Conservation (phyloP, 2,797 vertebrate genomes). For the Limosa lapponica region DNA sequence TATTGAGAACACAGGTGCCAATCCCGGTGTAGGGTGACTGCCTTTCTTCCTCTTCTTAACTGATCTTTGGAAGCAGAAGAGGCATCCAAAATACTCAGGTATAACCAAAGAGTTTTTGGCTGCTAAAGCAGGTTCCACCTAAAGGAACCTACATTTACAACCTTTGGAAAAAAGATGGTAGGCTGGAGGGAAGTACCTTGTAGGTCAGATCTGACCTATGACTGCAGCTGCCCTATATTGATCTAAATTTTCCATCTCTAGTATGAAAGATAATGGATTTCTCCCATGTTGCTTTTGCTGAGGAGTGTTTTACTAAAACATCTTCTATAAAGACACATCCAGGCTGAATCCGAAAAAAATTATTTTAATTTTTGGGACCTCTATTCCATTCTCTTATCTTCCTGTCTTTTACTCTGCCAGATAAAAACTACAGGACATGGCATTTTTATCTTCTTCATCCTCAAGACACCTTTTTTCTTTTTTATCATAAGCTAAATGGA, state of each 20-base stretch:
- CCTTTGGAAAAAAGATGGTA: not conserved
- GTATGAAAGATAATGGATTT: not conserved
- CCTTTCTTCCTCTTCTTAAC: not conserved
- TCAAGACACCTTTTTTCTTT: not conserved
- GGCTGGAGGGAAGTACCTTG: not conserved
- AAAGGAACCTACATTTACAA: not conserved
- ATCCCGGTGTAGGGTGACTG: not conserved
- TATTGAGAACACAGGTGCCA: not conserved
- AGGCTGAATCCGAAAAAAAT: not conserved
- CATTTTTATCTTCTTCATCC: conserved; percentile 35
- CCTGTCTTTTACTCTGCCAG: not conserved
- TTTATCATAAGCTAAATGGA: conserved; percentile 42
- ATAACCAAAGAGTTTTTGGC: not conserved
- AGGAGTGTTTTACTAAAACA: not conserved
- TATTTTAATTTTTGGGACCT: not conserved
- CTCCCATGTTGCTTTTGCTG: not conserved
- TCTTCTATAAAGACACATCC: not conserved
- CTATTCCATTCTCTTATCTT: not conserved
- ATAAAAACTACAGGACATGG: not conserved
- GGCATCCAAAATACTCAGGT: not conserved
- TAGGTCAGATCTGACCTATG: not conserved
- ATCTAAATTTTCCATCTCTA: not conserved
- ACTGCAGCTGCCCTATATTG: not conserved
- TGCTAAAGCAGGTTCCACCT: not conserved
- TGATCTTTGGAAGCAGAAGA: not conserved